Evolutionary conservation across 2,888 invertebrate species (phyloP).

Genomic region (Thymelicus lineola): DNA sequence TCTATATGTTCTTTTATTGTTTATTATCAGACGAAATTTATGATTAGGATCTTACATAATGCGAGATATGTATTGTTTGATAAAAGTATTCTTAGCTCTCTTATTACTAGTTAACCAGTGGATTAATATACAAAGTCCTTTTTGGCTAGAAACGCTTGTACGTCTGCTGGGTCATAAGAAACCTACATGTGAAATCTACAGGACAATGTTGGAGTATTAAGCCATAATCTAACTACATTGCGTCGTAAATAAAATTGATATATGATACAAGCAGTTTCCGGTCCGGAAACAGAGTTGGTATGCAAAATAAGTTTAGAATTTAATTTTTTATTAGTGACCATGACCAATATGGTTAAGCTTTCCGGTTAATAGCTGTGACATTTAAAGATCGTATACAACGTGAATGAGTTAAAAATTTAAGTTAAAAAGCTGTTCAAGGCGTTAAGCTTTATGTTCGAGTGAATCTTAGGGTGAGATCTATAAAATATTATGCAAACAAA

Average conservation of each 20-base stretch:
- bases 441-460: not conserved
- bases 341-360: constrained; percentile 29
- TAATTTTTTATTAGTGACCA: constrained; percentile 9
- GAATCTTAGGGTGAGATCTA: not conserved
- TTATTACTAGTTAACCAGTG: no score
- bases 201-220: not conserved
- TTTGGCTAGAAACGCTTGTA: no score
- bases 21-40: constrained; percentile 58
- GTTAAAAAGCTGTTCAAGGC: no score
- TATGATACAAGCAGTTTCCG: constrained; percentile 39
- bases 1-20: constrained; percentile 63
- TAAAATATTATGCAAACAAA: no score
- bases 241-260: constrained; percentile 43
- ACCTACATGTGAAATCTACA: no score
- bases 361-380: constrained; percentile 21
- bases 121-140: no score
- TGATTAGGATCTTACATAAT: constrained; percentile 16
- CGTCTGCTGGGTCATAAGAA: no score
- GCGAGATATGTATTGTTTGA: no score
- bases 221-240: constrained; percentile 35
- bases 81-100: no score
- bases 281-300: constrained; percentile 26
- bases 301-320: constrained; percentile 25
- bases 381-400: constrained; percentile 20
- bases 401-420: constrained; percentile 24